These are phyloP conservation scores for Rhinoderma darwinii DNA, from an alignment of 2,113 vertebrate genomes.

Conservation along the genomic window DNA sequence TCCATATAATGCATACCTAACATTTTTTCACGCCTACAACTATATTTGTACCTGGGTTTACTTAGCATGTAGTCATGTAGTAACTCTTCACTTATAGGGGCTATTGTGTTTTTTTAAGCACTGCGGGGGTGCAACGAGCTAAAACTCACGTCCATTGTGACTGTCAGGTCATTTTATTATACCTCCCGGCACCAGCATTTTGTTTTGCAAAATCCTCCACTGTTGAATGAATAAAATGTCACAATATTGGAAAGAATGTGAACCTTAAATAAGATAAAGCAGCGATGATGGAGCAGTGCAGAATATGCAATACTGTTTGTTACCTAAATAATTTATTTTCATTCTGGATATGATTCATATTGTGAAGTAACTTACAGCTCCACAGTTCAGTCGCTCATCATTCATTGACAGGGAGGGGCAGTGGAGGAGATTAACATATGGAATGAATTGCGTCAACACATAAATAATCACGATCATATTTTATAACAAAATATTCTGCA, in stretches of 20 bases:
- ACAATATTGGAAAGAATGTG: slow-evolving; percentile 6
- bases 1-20: background rate
- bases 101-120: background rate
- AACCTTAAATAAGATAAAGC: slow-evolving; percentile 21
- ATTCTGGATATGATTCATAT: slow-evolving; percentile 3
- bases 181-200: slow-evolving; percentile 7
- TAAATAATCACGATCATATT: slow-evolving; percentile 14
- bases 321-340: slow-evolving; percentile 31
- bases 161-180: background rate
- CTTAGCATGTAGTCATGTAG: background rate
- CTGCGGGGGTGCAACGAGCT: background rate
- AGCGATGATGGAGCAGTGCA: background rate
- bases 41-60: slow-evolving; percentile 17
- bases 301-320: background rate
- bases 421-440: background rate
- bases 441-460: slow-evolving; percentile 16
- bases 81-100: background rate
- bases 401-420: background rate
- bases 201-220: background rate
- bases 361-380: slow-evolving; percentile 3
- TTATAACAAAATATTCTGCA: slow-evolving; percentile 14
- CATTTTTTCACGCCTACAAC: background rate
- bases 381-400: background rate
- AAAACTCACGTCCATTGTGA: background rate
- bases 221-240: slow-evolving; percentile 6